These are phyloP conservation scores for Palloptera scutellata DNA, from an alignment of 2,888 invertebrate genomes.

Conservation along the genomic window DNA sequence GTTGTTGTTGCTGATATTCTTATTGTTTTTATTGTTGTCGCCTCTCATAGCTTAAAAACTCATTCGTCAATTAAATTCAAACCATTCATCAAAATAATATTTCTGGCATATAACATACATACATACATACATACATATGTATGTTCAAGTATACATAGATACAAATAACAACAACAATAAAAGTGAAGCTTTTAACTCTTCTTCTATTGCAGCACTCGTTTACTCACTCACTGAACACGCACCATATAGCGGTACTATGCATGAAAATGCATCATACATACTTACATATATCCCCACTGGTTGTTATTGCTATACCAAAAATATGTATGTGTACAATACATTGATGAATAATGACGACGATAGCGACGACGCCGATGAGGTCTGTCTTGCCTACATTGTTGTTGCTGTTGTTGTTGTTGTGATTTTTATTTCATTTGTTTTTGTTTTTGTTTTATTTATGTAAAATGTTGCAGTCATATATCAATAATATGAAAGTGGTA, in stretches of 20 bases:
- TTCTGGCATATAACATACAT: conserved; percentile 13
- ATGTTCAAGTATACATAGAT: not conserved
- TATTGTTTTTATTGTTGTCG: conserved; percentile 1
- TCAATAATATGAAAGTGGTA: not conserved
- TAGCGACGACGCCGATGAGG: too few relatives aligned
- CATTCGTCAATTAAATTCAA: conserved; percentile 61
- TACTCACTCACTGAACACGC: too few relatives aligned
- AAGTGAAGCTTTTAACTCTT: conserved; percentile 13
- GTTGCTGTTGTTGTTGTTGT: too few relatives aligned
- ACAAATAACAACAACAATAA: not conserved
- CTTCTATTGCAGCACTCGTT: too few relatives aligned
- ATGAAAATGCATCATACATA: not conserved
- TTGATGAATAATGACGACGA: too few relatives aligned
- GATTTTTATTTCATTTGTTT: not conserved
- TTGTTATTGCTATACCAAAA: too few relatives aligned
- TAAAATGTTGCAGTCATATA: not conserved
- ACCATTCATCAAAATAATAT: conserved; percentile 59
- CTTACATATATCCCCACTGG: too few relatives aligned
- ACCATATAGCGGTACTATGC: not conserved
- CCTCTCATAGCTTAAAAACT: conserved; percentile 50
- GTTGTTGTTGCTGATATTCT: conserved; percentile 30
- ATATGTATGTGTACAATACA: too few relatives aligned
- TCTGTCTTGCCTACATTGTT: too few relatives aligned
- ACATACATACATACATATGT: not conserved
- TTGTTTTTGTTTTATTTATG: not conserved